Evolutionary conservation across 2,113 vertebrate species (phyloP), one percentile per base, ranked within the genome.

Genomic region (Drymodes brunneopygia): DNA sequence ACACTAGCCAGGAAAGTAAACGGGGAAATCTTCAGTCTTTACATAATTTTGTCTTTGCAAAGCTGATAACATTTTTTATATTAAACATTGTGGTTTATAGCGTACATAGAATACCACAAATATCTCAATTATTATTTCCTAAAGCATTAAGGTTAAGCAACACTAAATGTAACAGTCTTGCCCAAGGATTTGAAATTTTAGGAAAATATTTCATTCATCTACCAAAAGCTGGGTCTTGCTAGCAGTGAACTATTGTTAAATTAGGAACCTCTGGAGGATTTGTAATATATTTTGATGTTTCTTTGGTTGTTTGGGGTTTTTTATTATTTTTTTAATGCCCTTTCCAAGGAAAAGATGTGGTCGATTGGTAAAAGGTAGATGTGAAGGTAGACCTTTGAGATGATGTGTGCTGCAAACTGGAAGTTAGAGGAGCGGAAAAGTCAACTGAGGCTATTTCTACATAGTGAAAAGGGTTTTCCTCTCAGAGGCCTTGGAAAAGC

Each of bases 381-480:
- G 61, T 96, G 90, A 95, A 57, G 51, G 90, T 75, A 94, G 72
- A 78, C 61, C 48, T 84, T 94, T 64, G 84, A 88, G 85, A 81
- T 92, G 62, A 54, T 90, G 91, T 66, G 51, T 66, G 51, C 42
- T 72, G 54, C 56, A 81, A 35, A 45, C 50, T 2, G 3, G 57
- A 78, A 94, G 62, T 91, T 91, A 89, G 47, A 91, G 66, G 75
- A 96, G 54, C 71, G 57, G 89, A 96, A 96, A 97, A 95, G 80
- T 88, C 88, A 92, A 2, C 48, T 78, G 88, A 88, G 90, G 81
- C 83, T 92, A 54, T 94, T 97, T 94, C 81, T 92, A n/a, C 83
- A 70, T 90, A 84, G 92, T 28, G 38, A 66, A 89, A 94, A 93
- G 73, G 36, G 50, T 92, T 96, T 96, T 97, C 90, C 86, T 96